Conservation (phyloP, 2,888 invertebrate species). For the Nowickia ferox region DNA sequence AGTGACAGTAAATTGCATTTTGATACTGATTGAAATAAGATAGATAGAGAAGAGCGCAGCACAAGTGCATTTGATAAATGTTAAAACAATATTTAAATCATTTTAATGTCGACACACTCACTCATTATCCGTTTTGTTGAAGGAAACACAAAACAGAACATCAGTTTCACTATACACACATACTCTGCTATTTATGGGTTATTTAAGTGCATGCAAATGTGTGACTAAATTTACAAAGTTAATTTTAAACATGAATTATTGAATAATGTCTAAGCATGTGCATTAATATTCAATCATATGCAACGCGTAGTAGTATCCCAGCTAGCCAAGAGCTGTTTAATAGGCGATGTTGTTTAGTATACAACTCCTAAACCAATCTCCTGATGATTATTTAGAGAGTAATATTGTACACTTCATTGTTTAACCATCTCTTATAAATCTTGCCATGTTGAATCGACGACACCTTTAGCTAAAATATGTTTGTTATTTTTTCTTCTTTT, state of each 20-base stretch:
- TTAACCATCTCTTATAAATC: too few relatives aligned
- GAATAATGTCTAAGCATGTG: neutral
- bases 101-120: neutral
- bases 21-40: constrained; percentile 15
- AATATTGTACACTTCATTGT: too few relatives aligned
- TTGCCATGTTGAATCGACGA: too few relatives aligned
- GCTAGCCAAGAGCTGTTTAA: too few relatives aligned
- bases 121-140: neutral
- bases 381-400: too few relatives aligned
- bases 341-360: too few relatives aligned
- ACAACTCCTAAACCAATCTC: too few relatives aligned
- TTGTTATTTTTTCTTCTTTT: too few relatives aligned
- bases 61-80: constrained; percentile 3
- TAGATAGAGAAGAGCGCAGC: neutral
- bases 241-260: constrained; percentile 17
- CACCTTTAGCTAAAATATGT: too few relatives aligned
- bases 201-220: neutral
- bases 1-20: constrained; percentile 8
- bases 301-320: too few relatives aligned
- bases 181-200: neutral
- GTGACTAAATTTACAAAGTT: neutral
- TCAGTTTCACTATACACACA: neutral
- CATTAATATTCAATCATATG: constrained; percentile 13
- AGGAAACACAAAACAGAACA: neutral
- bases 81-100: constrained; percentile 6